A percentile compares a stretch with the other conserved stretches of the same genome.
Conservation (phyloP, 1,140 invertebrate genomes). For the Zeugodacus cucurbitae region DNA sequence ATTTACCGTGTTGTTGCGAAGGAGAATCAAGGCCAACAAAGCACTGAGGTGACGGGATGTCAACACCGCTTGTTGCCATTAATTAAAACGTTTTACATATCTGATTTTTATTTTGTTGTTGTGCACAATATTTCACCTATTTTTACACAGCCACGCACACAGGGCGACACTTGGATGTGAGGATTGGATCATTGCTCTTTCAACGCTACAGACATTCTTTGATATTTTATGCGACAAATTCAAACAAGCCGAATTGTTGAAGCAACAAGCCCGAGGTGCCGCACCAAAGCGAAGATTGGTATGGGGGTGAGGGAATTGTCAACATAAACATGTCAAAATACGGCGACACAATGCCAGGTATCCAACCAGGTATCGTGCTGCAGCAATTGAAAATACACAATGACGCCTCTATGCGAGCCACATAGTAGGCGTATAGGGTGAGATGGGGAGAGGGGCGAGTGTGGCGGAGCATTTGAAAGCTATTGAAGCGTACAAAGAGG, state of each 20-base stretch:
- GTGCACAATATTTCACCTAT: background rate
- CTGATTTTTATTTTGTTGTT: background rate
- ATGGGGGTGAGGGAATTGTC: constrained; percentile 3
- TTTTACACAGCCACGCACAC: background rate
- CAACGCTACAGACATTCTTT: background rate
- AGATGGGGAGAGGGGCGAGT: background rate
- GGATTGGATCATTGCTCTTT: constrained; percentile 8
- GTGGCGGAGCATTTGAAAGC: background rate
- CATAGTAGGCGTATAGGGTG: background rate
- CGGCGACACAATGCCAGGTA: constrained; percentile 19
- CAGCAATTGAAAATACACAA: background rate
- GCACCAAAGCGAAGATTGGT: background rate
- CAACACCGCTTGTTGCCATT: constrained; percentile 12
- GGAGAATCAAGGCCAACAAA: background rate
- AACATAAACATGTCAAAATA: constrained; percentile 18
- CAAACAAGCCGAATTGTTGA: background rate
- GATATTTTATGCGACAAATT: background rate
- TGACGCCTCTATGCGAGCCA: background rate
- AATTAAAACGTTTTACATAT: constrained; percentile 30
- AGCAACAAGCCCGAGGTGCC: background rate
- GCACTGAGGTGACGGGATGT: background rate
- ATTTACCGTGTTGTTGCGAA: background rate
- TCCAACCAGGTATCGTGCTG: background rate
- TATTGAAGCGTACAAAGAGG: background rate
- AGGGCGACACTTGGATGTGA: background rate